Percentiles rank a stretch among this genome's conserved stretches.
phyloP scores from a whole-genome alignment of 2,888 invertebrate genomes.

The Monopis laevigella region DNA sequence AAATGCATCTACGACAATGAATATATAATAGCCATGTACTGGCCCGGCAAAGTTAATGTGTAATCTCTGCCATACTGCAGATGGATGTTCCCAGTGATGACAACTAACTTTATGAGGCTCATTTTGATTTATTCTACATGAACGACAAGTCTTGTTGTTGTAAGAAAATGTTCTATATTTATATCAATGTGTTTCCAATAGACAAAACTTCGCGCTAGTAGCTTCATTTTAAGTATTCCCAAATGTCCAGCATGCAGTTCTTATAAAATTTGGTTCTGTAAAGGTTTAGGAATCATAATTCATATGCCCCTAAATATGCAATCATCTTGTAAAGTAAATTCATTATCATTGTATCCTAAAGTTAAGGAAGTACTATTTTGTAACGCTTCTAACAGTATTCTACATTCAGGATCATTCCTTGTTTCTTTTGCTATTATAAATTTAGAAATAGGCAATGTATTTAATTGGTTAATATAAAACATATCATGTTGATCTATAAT shows the following conservation, averaged over 20 bases:
- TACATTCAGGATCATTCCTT: conserved; percentile 13
- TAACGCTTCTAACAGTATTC: conserved; percentile 12
- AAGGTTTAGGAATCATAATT: conserved; percentile 12
- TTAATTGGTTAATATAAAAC: conserved; percentile 19
- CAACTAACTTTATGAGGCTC: conserved; percentile 1
- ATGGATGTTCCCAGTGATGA: too few species aligned
- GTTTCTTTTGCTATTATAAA: conserved; percentile 13
- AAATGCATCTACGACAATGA: too few species aligned
- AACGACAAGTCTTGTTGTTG: conserved; percentile 15
- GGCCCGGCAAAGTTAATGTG: too few species aligned
- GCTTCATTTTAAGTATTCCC: conserved; percentile 25
- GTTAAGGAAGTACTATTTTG: neutral
- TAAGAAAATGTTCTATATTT: conserved; percentile 18
- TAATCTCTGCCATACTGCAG: too few species aligned
- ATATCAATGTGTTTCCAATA: conserved; percentile 21
- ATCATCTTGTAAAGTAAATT: conserved; percentile 18
- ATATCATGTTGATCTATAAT: conserved; percentile 10
- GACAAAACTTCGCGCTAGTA: conserved; percentile 16
- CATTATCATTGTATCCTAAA: conserved; percentile 14
- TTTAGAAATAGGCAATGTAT: conserved; percentile 7
- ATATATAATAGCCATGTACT: too few species aligned
- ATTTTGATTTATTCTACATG: conserved; percentile 5
- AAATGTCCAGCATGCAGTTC: conserved; percentile 19
- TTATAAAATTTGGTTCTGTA: conserved; percentile 6
- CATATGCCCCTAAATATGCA: conserved; percentile 19